Percentiles rank a stretch among this genome's conserved stretches.
Evolutionary conservation across 2,113 vertebrate species (phyloP).

Genomic region (Prochilodus magdalenae): DNA sequence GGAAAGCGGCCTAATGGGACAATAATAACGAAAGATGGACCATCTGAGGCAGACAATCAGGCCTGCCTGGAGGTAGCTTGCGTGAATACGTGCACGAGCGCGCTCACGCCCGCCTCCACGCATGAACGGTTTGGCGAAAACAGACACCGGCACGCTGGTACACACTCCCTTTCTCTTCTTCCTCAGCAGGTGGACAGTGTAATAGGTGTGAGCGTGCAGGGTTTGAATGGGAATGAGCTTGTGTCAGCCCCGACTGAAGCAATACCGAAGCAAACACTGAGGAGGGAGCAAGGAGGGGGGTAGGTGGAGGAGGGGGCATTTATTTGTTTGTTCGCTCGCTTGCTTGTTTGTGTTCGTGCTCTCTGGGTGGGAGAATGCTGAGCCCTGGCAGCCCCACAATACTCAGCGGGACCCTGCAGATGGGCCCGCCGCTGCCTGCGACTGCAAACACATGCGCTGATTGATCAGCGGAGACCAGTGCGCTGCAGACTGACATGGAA

Average conservation of each 20-base stretch:
- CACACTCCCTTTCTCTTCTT: constrained; percentile 14
- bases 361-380: constrained; percentile 41
- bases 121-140: constrained; percentile 23
- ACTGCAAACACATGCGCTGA: constrained; percentile 52
- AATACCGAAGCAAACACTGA: constrained; percentile 29
- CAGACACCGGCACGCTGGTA: background rate
- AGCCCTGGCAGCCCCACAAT: constrained; percentile 10
- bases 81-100: constrained; percentile 49
- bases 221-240: constrained; percentile 41
- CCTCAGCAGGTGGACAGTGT: constrained; percentile 53
- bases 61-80: constrained; percentile 37
- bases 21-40: constrained; percentile 56
- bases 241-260: constrained; percentile 19
- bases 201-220: constrained; percentile 60
- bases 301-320: background rate
- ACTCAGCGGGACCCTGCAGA: constrained; percentile 43
- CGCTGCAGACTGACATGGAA: constrained; percentile 41
- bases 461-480: constrained; percentile 40
- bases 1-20: constrained; percentile 47
- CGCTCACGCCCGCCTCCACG: constrained; percentile 34
- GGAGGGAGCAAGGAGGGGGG: background rate
- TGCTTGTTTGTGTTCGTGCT: constrained; percentile 34
- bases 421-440: constrained; percentile 20
- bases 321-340: constrained; percentile 43
- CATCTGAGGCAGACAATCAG: constrained; percentile 52